Conservation (phyloP, 2,113 vertebrate species). For the Okapia johnstoni region DNA sequence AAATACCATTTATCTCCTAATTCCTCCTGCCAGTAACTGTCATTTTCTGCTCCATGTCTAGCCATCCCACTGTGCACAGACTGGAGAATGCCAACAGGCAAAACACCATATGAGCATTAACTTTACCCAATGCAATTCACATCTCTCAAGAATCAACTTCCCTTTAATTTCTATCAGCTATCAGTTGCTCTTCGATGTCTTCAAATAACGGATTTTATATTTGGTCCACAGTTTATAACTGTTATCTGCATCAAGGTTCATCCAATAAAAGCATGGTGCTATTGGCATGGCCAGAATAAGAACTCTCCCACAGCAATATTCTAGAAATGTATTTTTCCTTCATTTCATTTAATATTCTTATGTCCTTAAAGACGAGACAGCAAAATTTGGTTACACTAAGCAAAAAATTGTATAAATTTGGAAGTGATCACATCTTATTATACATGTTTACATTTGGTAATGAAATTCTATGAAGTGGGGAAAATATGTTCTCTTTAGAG, state of each 20-base stretch:
- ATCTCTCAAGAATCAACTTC: not conserved
- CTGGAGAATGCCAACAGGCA: not conserved
- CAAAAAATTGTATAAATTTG: not conserved
- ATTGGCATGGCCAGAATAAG: not conserved
- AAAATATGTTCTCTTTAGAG: not conserved
- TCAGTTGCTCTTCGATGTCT: not conserved
- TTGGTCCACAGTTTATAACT: not conserved
- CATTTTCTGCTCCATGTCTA: not conserved
- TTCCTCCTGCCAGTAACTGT: not conserved
- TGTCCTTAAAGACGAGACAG: not conserved
- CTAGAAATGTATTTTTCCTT: not conserved
- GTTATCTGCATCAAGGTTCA: not conserved
- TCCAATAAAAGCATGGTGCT: not conserved
- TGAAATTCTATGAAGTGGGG: not conserved
- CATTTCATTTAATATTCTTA: not conserved
- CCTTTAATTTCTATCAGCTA: not conserved
- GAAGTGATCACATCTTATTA: slow-evolving; percentile 11
- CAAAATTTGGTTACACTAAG: not conserved
- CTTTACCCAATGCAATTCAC: not conserved
- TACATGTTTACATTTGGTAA: slow-evolving; percentile 49
- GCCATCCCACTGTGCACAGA: not conserved
- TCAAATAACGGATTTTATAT: not conserved
- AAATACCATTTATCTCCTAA: not conserved
- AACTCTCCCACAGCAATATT: not conserved
- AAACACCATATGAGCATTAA: not conserved